Evolutionary conservation across 1,140 invertebrate species (phyloP), one percentile per base, ranked within the genome.

Genomic region (Harpegnathos saltator): DNA sequence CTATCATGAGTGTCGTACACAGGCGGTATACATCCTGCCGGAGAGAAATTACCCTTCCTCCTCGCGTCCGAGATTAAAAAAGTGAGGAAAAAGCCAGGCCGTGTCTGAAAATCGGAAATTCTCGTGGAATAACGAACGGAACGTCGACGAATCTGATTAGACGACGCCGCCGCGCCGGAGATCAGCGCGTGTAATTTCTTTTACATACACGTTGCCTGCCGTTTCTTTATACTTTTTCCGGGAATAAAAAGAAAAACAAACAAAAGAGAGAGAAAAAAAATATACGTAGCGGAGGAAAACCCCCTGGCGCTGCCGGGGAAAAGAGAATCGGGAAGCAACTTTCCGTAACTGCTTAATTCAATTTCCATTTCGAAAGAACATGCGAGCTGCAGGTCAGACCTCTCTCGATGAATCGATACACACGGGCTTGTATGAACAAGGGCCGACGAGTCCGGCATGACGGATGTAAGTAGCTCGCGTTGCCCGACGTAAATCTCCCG

Each of bases 321-420:
- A 74, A 62, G 14, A 66, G 14, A 66, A 65, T 65, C 33, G 44
- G 29, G n/a, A n/a, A 58, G 22, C 17, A 26, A 80, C 17, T 29
- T 69, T 80, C 33, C 38, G 33, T 19, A 29, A 26, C 75, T 71
- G 75, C 5, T 80, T 48, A 58, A 80, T 65, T 59, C 38, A 52
- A 65, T 77, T 71, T 69, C 17, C 68, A 62, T 29, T 58, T 68
- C 63, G 1, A 17, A 69, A 58, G 65, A 80, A 69, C 15, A 3
- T 24, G 48, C 50, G 66, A 48, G 29, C 26, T 54, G 44, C 61
- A 24, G 48, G 22, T 69, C 22, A 69, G 14, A 71, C 24, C 44
- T 52, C 44, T 52, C 17, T 69, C 65, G 33, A 71, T 71, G 58
- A 69, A 71, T 69, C 75, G 69, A 80, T 80, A 80, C 52, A 3